phyloP scores from a whole-genome alignment of 2,113 vertebrate species.

The Cygnus buccinator region DNA sequence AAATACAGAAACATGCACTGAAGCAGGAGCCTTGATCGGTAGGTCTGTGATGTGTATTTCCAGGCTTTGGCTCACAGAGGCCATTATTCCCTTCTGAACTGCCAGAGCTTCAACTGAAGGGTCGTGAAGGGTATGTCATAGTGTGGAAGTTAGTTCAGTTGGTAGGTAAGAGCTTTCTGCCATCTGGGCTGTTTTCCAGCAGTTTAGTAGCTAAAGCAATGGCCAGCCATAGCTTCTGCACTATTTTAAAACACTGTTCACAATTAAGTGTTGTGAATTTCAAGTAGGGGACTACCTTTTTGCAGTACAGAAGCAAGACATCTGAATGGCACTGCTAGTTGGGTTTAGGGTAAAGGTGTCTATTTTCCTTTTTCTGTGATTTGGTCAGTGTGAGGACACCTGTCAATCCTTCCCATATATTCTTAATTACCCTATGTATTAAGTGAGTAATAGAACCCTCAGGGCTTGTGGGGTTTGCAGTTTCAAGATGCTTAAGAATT shows the following conservation, averaged over 20 bases:
- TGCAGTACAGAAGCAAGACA: not conserved
- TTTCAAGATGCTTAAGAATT: not conserved
- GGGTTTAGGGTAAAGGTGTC: not conserved
- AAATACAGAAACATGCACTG: not conserved
- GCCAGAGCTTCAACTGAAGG: not conserved
- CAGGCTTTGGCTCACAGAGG: not conserved
- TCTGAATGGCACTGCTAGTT: not conserved
- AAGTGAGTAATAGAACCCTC: not conserved
- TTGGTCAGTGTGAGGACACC: not conserved
- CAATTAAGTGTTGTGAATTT: not conserved
- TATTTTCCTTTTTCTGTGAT: not conserved
- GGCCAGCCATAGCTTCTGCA: not conserved
- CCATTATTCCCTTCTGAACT: not conserved
- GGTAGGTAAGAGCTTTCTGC: not conserved
- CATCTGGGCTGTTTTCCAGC: not conserved
- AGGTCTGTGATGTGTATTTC: not conserved
- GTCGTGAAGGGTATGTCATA: not conserved
- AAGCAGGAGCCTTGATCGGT: not conserved
- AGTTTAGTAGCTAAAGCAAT: not conserved
- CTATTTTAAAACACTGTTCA: not conserved
- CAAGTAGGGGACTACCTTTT: not conserved
- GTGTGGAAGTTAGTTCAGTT: not conserved
- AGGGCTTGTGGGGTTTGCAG: not conserved
- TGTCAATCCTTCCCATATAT: not conserved
- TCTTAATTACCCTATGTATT: not conserved